Conservation (phyloP, 2,888 invertebrate genomes). For the Papilio elwesi region DNA sequence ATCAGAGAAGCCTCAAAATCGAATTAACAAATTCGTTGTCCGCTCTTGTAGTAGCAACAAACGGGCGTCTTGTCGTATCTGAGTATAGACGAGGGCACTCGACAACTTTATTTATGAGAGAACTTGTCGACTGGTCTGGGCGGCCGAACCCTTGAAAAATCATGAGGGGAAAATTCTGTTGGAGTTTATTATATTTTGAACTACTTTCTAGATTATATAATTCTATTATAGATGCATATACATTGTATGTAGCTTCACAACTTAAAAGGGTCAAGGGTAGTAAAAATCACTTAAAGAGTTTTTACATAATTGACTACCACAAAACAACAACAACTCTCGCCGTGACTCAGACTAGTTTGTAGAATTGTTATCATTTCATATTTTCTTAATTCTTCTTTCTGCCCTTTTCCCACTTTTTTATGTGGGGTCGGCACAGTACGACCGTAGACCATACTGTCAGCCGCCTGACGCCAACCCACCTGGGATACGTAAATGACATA, state of each 20-base stretch:
- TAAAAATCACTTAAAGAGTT: neutral
- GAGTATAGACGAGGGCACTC: constrained; percentile 59
- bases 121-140: constrained; percentile 56
- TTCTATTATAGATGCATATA: constrained; percentile 5
- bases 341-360: no score
- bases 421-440: no score
- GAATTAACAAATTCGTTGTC: neutral
- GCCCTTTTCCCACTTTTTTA: no score
- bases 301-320: no score
- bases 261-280: neutral
- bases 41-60: constrained; percentile 38
- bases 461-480: no score
- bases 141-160: constrained; percentile 43
- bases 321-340: no score
- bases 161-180: constrained; percentile 41
- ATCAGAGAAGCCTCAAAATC: neutral
- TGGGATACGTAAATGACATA: no score
- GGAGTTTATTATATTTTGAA: constrained; percentile 44
- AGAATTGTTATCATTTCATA: no score
- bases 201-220: constrained; percentile 33
- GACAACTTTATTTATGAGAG: constrained; percentile 72
- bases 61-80: constrained; percentile 58
- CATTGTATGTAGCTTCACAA: neutral
- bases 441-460: no score
- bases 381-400: no score